Conservation (phyloP, 2,113 vertebrate genomes). For the Silurus glanis region DNA sequence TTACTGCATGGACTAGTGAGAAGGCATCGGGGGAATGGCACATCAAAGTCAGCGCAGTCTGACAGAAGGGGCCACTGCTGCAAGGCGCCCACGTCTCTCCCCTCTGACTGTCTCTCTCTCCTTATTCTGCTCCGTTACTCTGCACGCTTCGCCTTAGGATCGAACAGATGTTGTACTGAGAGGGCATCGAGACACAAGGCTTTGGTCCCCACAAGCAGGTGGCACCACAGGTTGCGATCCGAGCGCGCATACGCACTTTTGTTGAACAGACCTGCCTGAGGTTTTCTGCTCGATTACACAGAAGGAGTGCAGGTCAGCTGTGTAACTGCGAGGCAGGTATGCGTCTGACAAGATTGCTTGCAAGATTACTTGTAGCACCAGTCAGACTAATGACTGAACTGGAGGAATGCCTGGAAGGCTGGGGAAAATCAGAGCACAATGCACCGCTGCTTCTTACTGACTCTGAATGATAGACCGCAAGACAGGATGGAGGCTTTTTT, state of each 20-base stretch:
- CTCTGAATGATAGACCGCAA: neutral
- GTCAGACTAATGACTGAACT: slow-evolving; percentile 50
- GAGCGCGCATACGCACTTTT: slow-evolving; percentile 18
- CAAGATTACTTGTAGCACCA: slow-evolving; percentile 47
- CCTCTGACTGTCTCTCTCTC: slow-evolving; percentile 40
- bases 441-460: slow-evolving; percentile 20
- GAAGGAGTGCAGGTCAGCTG: slow-evolving; percentile 62
- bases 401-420: slow-evolving; percentile 48
- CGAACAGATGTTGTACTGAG: slow-evolving; percentile 56
- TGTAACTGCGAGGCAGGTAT: slow-evolving; percentile 56
- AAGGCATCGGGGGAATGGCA: slow-evolving; percentile 49
- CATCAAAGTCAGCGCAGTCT: slow-evolving; percentile 48
- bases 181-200: slow-evolving; percentile 46
- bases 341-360: slow-evolving; percentile 60
- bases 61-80: slow-evolving; percentile 56
- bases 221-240: slow-evolving; percentile 46
- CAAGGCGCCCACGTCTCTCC: slow-evolving; percentile 7
- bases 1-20: slow-evolving; percentile 55
- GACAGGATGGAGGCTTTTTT: slow-evolving; percentile 21
- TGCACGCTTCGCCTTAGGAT: slow-evolving; percentile 48
- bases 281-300: slow-evolving; percentile 60
- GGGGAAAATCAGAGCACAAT: neutral
- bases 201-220: slow-evolving; percentile 51
- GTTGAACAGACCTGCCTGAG: slow-evolving; percentile 61
- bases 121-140: slow-evolving; percentile 52